phyloP scores from a whole-genome alignment of 2,797 vertebrate genomes.

The Hydrolagus colliei region DNA sequence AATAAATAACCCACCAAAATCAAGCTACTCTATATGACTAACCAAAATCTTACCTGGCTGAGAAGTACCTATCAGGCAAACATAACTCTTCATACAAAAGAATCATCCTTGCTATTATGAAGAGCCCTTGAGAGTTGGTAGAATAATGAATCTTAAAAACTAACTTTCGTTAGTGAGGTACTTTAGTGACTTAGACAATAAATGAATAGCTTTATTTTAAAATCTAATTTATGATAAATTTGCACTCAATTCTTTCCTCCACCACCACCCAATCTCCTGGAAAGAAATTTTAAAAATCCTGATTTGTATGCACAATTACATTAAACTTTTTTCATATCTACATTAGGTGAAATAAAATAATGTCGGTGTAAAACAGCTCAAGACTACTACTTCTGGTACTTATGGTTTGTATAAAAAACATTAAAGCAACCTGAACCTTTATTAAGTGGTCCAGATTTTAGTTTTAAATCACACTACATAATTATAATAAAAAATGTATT shows the following conservation, averaged over 20 bases:
- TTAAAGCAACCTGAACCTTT: conserved; percentile 73
- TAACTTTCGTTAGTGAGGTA: background rate
- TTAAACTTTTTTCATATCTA: conserved; percentile 19
- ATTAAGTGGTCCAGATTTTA: conserved; percentile 91
- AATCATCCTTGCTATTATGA: background rate
- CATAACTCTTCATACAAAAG: no score
- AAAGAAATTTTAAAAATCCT: conserved; percentile 10
- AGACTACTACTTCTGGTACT: conserved; percentile 22
- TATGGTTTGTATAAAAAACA: conserved; percentile 23
- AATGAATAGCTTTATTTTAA: conserved; percentile 30
- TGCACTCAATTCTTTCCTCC: conserved; percentile 10
- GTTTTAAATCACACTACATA: conserved; percentile 97
- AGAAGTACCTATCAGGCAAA: no score
- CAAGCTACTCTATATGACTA: background rate
- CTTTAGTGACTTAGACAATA: conserved; percentile 11
- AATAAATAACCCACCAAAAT: background rate
- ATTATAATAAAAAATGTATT: conserved; percentile 82
- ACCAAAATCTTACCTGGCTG: no score
- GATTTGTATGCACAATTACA: conserved; percentile 29
- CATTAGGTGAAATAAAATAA: conserved; percentile 31
- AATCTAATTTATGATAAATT: conserved; percentile 26
- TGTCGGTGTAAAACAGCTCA: conserved; percentile 23
- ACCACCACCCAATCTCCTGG: background rate
- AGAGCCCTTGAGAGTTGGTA: background rate
- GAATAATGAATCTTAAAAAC: background rate